Percentiles rank a stretch among this genome's conserved stretches.
Conservation (phyloP, 2,797 vertebrate species). For the Coccyzus lansbergi region DNA sequence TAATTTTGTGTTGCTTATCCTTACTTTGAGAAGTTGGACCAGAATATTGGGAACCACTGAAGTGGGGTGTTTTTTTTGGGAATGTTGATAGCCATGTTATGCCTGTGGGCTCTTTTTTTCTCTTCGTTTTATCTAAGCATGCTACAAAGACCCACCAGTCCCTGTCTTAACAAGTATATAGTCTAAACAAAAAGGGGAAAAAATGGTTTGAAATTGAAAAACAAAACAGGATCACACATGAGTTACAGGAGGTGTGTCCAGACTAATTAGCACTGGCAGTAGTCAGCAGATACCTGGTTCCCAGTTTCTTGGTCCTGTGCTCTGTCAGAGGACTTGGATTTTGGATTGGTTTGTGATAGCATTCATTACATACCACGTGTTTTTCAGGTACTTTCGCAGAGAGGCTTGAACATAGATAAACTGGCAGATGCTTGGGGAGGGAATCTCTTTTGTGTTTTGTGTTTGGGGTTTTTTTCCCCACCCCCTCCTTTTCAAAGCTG, state of each 20-base stretch:
- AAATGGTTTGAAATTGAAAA: neutral
- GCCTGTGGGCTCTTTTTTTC: neutral
- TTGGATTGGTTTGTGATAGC: neutral
- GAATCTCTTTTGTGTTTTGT: neutral
- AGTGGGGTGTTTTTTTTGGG: neutral
- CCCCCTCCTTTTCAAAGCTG: neutral
- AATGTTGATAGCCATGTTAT: neutral
- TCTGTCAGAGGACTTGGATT: neutral
- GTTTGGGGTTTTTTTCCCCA: neutral
- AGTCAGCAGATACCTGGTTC: neutral
- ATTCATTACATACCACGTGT: fast-evolving
- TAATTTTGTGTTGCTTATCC: neutral
- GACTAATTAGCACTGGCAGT: neutral
- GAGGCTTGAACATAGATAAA: neutral
- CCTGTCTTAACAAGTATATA: neutral
- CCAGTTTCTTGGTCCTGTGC: neutral
- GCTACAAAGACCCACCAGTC: neutral
- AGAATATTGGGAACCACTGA: neutral
- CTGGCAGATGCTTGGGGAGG: neutral
- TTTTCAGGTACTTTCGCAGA: neutral
- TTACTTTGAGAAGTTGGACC: neutral
- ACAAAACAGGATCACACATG: neutral
- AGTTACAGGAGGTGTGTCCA: neutral
- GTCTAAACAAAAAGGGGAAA: neutral
- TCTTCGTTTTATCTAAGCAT: neutral